These are phyloP conservation scores for Drosophila ercepeae DNA, from an alignment of 1,140 invertebrate genomes.

Conservation along the genomic window DNA sequence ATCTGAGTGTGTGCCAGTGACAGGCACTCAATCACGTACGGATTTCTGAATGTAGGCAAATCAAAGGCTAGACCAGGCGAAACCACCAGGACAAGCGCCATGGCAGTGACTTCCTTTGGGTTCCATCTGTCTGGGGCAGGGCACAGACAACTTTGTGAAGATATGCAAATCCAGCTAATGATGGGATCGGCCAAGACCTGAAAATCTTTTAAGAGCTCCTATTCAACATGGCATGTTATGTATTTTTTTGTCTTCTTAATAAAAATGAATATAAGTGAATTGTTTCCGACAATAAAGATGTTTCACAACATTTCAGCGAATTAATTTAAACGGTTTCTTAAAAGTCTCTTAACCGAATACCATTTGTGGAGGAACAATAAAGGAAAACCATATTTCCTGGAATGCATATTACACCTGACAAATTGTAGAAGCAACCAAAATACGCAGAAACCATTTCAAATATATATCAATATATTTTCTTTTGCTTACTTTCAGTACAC, in stretches of 20 bases:
- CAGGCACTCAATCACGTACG: slow-evolving; percentile 61
- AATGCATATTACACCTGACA: slow-evolving; percentile 54
- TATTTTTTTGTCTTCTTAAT: background rate
- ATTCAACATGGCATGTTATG: too few species aligned
- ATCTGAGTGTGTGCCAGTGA: slow-evolving; percentile 45
- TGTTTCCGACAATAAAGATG: background rate
- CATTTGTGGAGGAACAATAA: slow-evolving; percentile 14
- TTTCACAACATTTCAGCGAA: slow-evolving; percentile 31
- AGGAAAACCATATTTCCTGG: slow-evolving; percentile 7
- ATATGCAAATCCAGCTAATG: slow-evolving; percentile 22
- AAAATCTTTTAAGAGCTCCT: background rate
- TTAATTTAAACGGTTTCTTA: slow-evolving; percentile 18
- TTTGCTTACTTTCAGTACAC: slow-evolving; percentile 18
- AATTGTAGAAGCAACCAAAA: slow-evolving; percentile 21
- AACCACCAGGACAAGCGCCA: slow-evolving; percentile 13
- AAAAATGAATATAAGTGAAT: background rate
- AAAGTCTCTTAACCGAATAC: slow-evolving; percentile 32
- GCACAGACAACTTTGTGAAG: background rate
- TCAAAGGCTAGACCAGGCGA: slow-evolving; percentile 17
- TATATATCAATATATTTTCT: slow-evolving; percentile 15
- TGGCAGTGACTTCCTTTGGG: slow-evolving; percentile 4
- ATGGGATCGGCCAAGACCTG: slow-evolving; percentile 12
- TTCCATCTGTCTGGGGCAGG: slow-evolving; percentile 10
- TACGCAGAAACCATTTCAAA: slow-evolving; percentile 35
- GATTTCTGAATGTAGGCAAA: slow-evolving; percentile 21